These are phyloP conservation scores for Sesamia nonagrioides DNA, from an alignment of 1,140 invertebrate genomes.

Conservation along the genomic window DNA sequence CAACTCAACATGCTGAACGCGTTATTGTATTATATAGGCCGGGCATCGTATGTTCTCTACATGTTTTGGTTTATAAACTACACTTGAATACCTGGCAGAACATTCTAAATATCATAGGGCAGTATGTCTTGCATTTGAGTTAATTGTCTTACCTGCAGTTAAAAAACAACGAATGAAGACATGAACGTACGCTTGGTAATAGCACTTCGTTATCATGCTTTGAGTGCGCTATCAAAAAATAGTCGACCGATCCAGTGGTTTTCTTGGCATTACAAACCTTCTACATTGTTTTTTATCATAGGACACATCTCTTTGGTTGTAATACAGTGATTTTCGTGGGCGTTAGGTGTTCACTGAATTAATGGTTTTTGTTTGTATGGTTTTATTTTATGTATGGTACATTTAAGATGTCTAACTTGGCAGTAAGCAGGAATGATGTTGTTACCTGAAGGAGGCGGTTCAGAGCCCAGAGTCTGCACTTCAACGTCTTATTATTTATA, in stretches of 20 bases:
- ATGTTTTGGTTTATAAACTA: neutral
- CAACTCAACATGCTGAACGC: neutral
- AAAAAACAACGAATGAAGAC: too few relatives aligned
- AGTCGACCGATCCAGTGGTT: neutral
- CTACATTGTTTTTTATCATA: neutral
- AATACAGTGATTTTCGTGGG: constrained; percentile 30
- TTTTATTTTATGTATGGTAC: constrained; percentile 11
- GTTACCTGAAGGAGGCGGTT: neutral
- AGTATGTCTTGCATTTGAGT: too few relatives aligned
- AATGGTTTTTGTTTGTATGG: constrained; percentile 9
- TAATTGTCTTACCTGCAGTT: too few relatives aligned
- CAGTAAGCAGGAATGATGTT: neutral
- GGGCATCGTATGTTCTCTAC: neutral
- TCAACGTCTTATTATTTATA: too few relatives aligned
- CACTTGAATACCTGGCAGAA: neutral
- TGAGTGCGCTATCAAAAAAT: too few relatives aligned
- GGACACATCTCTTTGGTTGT: constrained; percentile 6
- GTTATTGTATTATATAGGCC: neutral
- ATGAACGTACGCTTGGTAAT: too few relatives aligned
- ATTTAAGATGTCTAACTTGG: neutral
- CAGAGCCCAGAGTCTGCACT: too few relatives aligned
- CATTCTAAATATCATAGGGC: neutral
- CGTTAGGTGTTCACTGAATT: constrained; percentile 22
- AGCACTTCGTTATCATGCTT: too few relatives aligned
- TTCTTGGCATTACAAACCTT: neutral